Evolutionary conservation across 2,113 vertebrate species (phyloP), one percentile per base, ranked within the genome.

Genomic region (Nestor notabilis): DNA sequence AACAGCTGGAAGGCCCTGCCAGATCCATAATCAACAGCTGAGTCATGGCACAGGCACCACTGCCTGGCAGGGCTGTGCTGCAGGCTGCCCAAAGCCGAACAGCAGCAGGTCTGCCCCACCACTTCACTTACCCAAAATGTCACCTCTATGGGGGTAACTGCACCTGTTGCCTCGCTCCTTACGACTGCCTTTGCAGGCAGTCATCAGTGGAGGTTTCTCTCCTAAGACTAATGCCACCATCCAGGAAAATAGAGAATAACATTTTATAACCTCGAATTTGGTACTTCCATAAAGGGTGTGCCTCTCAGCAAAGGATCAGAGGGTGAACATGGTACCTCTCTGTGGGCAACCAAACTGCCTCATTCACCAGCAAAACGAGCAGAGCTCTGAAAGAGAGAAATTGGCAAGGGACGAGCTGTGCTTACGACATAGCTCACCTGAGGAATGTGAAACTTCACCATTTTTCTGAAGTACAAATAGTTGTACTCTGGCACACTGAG

Each of bases 31-130:
- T 2, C 19, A 29, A 4, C 31, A 18, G n/a, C 0, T 19, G 6
- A 35, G 27, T 5, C 35, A 19, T 0, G 1, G 68, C 35, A 39
- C 9, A 21, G 0, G 2, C 0, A 3, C 41, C 1, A 2, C n/a
- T 53, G 71, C 39, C 3, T 7, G 44, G 14, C 58, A 68, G 31
- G 39, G 53, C 8, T 3, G 10, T 10, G n/a, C 75, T 33, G 7
- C n/a, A 17, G 25, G 17, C 12, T 4, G 16, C 23, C 52, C 24
- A 20, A 24, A 49, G 16, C 37, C 8, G 37, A 63, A n/a, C 27
- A 43, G 37, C 1, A 6, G 33, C 50, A 52, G 25, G 11, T 6
- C n/a, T 2, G 39, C 0, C 21, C 47, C 53, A 39, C 7, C 0
- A 0, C 49, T 70, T 50, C 84, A 27, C 46, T 41, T 4, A 13